phyloP scores from a whole-genome alignment of 2,113 vertebrate genomes.

The Brachyistius frenatus region DNA sequence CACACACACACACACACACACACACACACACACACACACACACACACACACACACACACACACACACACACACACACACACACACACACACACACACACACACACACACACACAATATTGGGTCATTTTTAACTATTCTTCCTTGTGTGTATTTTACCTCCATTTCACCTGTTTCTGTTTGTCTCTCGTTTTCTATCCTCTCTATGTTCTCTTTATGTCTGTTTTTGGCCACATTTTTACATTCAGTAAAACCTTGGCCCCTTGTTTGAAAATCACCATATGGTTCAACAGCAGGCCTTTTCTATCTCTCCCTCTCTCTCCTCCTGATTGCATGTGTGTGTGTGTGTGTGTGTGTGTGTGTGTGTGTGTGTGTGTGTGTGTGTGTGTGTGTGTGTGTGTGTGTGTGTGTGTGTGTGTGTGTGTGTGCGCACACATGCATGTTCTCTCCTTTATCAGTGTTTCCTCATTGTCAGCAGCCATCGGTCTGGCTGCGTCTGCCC shows the following conservation, averaged over 20 bases:
- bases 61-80: not conserved
- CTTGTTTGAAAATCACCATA: conserved; percentile 73
- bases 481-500: conserved; percentile 57
- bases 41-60: not conserved
- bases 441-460: conserved; percentile 79
- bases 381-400: no score
- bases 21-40: not conserved
- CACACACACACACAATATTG: conserved; percentile 25
- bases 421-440: conserved; percentile 15
- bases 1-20: not conserved
- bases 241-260: conserved; percentile 63
- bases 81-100: not conserved
- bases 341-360: conserved; percentile 4
- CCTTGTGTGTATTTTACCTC: conserved; percentile 18
- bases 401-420: conserved; percentile 14
- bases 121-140: not conserved
- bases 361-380: conserved; percentile 1
- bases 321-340: conserved; percentile 1
- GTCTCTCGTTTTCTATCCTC: not conserved
- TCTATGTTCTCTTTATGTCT: conserved; percentile 49
- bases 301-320: conserved; percentile 43
- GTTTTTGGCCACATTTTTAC: conserved; percentile 54
- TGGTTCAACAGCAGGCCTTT: conserved; percentile 75
- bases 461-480: conserved; percentile 77
- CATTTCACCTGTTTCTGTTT: conserved; percentile 42